Evolutionary conservation across 2,113 vertebrate species (phyloP).

Genomic region (Ammodytes dubius): DNA sequence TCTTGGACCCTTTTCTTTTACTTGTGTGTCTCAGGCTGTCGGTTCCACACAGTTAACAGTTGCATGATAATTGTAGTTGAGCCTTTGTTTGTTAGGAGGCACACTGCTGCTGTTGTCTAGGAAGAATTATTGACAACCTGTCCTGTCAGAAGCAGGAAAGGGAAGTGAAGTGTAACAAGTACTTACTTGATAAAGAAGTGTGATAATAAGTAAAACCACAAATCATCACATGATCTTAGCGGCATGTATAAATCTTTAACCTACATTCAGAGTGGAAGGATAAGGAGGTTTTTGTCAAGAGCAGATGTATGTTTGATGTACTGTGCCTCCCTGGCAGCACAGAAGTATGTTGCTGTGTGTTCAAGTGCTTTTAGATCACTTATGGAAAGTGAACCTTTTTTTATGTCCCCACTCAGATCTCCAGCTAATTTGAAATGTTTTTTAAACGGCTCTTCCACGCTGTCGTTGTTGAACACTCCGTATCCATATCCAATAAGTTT

Average conservation of each 20-base stretch:
- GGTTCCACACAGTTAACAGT: neutral
- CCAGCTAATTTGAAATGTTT: slow-evolving; percentile 7
- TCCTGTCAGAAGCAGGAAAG: neutral
- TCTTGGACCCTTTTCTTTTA: too few relatives aligned
- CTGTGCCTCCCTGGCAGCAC: slow-evolving; percentile 67
- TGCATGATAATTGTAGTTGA: too few relatives aligned
- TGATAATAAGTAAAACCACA: neutral
- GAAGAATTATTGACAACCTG: neutral
- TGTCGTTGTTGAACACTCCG: neutral
- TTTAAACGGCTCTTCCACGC: slow-evolving; percentile 20
- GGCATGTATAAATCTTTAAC: neutral
- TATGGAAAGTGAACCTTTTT: slow-evolving; percentile 9
- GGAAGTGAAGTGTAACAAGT: neutral
- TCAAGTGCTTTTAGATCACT: neutral
- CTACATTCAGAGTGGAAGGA: neutral
- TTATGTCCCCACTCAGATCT: slow-evolving; percentile 31
- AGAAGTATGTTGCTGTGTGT: slow-evolving; percentile 62
- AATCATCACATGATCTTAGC: neutral
- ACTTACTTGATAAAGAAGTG: neutral
- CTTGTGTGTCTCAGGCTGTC: neutral
- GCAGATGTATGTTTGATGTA: slow-evolving; percentile 22
- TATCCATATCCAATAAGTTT: slow-evolving; percentile 39
- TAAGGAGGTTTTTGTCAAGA: slow-evolving; percentile 52
- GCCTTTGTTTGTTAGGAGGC: neutral
- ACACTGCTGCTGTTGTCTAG: neutral